Conservation (phyloP, 2,797 vertebrate species). For the Pangasius sanitwongsei region DNA sequence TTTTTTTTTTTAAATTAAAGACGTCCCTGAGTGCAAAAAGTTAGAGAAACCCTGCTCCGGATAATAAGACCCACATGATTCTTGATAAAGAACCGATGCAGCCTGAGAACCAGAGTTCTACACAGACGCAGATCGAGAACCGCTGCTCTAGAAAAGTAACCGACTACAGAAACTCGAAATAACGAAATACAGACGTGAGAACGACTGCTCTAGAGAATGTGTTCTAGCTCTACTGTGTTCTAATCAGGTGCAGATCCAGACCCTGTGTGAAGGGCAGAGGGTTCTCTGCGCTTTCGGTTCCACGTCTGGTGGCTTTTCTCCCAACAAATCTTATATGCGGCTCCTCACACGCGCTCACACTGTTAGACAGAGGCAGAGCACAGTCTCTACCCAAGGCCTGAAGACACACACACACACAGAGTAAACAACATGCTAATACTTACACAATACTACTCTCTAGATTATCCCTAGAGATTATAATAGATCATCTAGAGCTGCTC, state of each 20-base stretch:
- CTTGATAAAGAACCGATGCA: neutral
- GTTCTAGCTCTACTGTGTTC: neutral
- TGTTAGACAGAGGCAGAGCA: slow-evolving; percentile 78
- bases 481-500: neutral
- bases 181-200: neutral
- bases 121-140: neutral
- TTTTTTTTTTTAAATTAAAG: too few species aligned
- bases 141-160: too few species aligned
- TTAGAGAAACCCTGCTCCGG: neutral
- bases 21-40: too few species aligned
- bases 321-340: slow-evolving; percentile 73
- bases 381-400: slow-evolving; percentile 68
- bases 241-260: slow-evolving; percentile 54
- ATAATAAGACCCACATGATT: neutral
- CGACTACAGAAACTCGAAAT: neutral
- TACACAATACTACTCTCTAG: neutral
- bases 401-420: slow-evolving; percentile 31
- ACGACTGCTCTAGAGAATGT: neutral
- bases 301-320: slow-evolving; percentile 53
- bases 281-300: slow-evolving; percentile 46
- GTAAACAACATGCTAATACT: too few species aligned
- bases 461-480: neutral
- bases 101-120: neutral
- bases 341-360: slow-evolving; percentile 75
- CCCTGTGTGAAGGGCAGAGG: slow-evolving; percentile 71